Evolutionary conservation across 1,140 invertebrate genomes (phyloP).

Genomic region (Metaphire vulgaris): DNA sequence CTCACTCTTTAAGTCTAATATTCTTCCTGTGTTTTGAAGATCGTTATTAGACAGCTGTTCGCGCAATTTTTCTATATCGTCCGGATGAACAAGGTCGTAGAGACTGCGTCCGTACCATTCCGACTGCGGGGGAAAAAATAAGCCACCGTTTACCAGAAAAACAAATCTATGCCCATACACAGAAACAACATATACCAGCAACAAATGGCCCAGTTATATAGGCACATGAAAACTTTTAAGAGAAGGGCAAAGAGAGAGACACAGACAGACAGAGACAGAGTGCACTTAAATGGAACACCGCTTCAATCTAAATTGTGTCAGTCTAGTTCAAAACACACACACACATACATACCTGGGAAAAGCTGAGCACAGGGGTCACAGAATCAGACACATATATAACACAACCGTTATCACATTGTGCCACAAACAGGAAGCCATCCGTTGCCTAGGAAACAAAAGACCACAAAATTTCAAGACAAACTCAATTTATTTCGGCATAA

Average conservation of each 20-base stretch:
- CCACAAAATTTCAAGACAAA: too few species aligned
- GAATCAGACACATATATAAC: constrained; percentile 98
- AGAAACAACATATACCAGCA: too few species aligned
- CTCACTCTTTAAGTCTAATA: constrained; percentile 80
- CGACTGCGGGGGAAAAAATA: constrained; percentile 61
- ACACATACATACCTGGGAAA: constrained; percentile 82
- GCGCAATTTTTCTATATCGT: constrained; percentile 91
- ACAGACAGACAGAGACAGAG: too few species aligned
- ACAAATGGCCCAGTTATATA: too few species aligned
- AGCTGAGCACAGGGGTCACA: constrained; percentile 93
- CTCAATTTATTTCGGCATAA: too few species aligned
- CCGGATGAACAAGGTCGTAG: constrained; percentile 93
- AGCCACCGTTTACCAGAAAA: too few species aligned
- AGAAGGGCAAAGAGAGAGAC: too few species aligned
- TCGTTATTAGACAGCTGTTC: constrained; percentile 96
- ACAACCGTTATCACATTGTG: constrained; percentile 91
- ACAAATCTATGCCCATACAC: too few species aligned
- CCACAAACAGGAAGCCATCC: constrained; percentile 98
- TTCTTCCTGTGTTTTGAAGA: constrained; percentile 82
- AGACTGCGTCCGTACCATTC: constrained; percentile 95
- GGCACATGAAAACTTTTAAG: too few species aligned
- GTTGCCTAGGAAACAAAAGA: constrained; percentile 67
- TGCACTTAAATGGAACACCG: too few species aligned
- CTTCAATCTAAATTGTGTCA: too few species aligned
- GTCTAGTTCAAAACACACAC: too few species aligned